These are phyloP conservation scores for Sandelia bainsii DNA, from an alignment of 2,797 vertebrate species.

Conservation along the genomic window DNA sequence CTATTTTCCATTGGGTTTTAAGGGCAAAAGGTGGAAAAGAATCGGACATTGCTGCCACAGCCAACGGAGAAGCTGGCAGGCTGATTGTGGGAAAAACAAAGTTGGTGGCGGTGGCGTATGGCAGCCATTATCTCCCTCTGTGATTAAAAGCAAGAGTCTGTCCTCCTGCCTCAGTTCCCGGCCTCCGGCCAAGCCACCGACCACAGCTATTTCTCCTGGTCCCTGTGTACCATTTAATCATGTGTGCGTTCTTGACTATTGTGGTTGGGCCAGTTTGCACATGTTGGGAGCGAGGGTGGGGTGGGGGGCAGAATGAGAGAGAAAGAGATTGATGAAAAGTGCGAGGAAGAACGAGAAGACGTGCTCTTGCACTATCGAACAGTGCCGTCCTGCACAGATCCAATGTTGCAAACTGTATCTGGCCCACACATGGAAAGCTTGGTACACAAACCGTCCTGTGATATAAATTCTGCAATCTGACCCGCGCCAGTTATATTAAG, in stretches of 20 bases:
- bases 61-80: slow-evolving; percentile 48
- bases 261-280: slow-evolving; percentile 85
- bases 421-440: too few species aligned
- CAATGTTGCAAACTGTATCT: too few species aligned
- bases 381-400: too few species aligned
- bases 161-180: slow-evolving; percentile 57
- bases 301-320: slow-evolving; percentile 26
- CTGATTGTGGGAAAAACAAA: slow-evolving; percentile 72
- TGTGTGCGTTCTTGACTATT: slow-evolving; percentile 79
- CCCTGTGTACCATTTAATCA: slow-evolving; percentile 82
- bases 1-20: background rate
- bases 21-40: slow-evolving; percentile 10
- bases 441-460: too few species aligned
- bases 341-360: background rate
- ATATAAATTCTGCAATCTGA: too few species aligned
- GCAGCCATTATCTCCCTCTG: slow-evolving; percentile 87
- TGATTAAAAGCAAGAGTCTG: slow-evolving; percentile 88
- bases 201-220: slow-evolving; percentile 87
- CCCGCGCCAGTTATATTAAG: too few species aligned
- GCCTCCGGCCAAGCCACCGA: slow-evolving; percentile 82
- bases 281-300: slow-evolving; percentile 55
- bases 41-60: slow-evolving; percentile 59
- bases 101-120: slow-evolving; percentile 78
- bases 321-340: slow-evolving; percentile 12
- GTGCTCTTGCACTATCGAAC: background rate